Evolutionary conservation across 2,797 vertebrate genomes (phyloP).

Genomic region (Hypotaenidia philippensis): DNA sequence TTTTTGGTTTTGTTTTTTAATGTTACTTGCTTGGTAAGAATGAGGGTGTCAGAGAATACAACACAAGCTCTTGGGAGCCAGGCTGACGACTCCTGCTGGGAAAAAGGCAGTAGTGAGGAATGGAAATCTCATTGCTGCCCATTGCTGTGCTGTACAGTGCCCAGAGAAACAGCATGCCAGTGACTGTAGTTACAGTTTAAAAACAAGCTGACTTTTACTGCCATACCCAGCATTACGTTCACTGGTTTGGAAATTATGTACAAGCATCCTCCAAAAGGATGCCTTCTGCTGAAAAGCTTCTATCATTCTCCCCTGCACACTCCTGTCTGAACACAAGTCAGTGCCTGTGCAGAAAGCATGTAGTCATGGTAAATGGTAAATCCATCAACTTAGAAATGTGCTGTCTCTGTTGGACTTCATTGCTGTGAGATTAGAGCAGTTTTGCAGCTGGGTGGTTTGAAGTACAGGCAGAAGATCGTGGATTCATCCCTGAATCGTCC

Average conservation of each 20-base stretch:
- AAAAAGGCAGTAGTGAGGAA: background rate
- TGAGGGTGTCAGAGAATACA: background rate
- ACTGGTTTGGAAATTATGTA: background rate
- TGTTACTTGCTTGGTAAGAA: background rate
- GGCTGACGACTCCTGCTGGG: too few relatives aligned
- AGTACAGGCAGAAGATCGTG: background rate
- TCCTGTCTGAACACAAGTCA: background rate
- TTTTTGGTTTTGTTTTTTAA: background rate
- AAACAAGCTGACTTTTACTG: background rate
- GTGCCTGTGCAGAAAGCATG: background rate
- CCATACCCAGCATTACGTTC: rapidly evolving
- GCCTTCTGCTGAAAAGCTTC: background rate
- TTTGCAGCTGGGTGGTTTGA: background rate
- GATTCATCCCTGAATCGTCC: background rate
- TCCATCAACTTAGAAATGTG: background rate
- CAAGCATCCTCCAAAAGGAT: background rate
- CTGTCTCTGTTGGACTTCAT: background rate
- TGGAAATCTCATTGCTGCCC: background rate
- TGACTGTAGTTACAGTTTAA: background rate
- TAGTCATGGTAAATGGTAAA: background rate
- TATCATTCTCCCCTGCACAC: background rate
- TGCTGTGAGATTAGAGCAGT: background rate
- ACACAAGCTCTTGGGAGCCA: background rate
- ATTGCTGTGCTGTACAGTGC: rapidly evolving
- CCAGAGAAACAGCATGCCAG: background rate